Conservation (phyloP, 2,888 invertebrate genomes). For the Tachystola acroxantha region DNA sequence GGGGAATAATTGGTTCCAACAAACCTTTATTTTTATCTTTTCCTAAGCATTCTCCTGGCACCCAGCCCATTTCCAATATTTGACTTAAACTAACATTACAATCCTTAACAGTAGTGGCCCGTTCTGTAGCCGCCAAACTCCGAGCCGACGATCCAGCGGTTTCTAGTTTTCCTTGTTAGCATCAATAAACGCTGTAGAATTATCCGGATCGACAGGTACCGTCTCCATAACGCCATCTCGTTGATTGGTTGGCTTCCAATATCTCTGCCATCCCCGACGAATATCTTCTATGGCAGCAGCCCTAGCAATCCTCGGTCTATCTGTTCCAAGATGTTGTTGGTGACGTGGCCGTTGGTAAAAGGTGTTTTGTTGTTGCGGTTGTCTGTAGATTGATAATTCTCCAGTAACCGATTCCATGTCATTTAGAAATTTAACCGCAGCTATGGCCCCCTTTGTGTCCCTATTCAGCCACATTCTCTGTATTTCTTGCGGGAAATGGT, state of each 20-base stretch:
- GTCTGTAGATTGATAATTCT: not conserved
- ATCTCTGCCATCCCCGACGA: not conserved
- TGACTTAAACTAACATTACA: not conserved
- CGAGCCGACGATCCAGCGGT: not conserved
- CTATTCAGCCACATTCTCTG: too few species aligned
- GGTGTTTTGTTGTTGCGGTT: not conserved
- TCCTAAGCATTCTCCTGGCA: too few species aligned
- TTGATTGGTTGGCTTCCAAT: not conserved
- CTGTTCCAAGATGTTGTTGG: not conserved
- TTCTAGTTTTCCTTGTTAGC: not conserved
- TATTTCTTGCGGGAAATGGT: too few species aligned
- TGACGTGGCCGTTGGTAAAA: too few species aligned
- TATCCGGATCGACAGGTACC: not conserved
- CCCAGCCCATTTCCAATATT: too few species aligned
- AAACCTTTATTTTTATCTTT: too few species aligned
- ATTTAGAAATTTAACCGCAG: not conserved
- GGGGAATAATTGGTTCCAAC: too few species aligned
- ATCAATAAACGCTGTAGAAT: too few species aligned
- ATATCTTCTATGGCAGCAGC: not conserved
- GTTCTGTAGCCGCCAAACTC: not conserved
- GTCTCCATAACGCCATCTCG: not conserved
- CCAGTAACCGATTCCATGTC: not conserved
- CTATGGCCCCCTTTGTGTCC: not conserved
- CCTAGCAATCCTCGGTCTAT: not conserved
- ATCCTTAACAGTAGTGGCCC: not conserved